Conservation (phyloP, 92 coral and sea anemone species). For the Micromussa lordhowensis region DNA sequence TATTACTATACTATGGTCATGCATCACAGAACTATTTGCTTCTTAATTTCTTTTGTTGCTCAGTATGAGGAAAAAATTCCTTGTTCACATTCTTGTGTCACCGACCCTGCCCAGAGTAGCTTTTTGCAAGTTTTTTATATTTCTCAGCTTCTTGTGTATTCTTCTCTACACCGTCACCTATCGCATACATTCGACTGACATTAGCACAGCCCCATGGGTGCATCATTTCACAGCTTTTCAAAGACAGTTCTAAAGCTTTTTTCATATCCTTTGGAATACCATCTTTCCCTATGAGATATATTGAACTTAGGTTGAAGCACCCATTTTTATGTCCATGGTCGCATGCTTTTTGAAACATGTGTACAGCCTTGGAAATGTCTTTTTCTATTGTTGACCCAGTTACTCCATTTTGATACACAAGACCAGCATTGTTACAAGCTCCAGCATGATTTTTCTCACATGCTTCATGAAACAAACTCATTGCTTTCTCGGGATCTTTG, state of each 20-base stretch:
- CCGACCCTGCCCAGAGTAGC: conserved; percentile 67
- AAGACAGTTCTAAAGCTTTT: conserved; percentile 88
- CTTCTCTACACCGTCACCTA: conserved; percentile 91
- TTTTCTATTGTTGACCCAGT: conserved; percentile 69
- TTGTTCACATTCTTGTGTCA: background rate
- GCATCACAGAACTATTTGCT: no score
- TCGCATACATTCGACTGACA: conserved; percentile 90
- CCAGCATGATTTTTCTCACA: conserved; percentile 82
- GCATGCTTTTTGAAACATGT: conserved; percentile 81
- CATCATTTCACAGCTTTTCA: conserved; percentile 88
- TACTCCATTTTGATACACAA: conserved; percentile 94
- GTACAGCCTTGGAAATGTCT: conserved; percentile 88
- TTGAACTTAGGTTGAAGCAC: conserved; percentile 93
- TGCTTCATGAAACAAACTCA: conserved; percentile 81
- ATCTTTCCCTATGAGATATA: conserved; percentile 85
- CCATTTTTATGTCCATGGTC: conserved; percentile 83
- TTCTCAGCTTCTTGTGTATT: conserved; percentile 76
- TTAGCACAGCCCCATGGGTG: conserved; percentile 99
- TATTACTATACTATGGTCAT: no score
- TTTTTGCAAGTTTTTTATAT: conserved; percentile 88
- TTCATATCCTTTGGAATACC: conserved; percentile 88
- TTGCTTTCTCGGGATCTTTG: conserved; percentile 91
- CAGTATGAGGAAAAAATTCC: background rate
- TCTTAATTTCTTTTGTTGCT: no score
- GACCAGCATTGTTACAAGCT: conserved; percentile 97